A percentile compares a stretch with the other conserved stretches of the same genome.
phyloP scores from a whole-genome alignment of 2,797 vertebrate species.

The Paratrypauchen microcephalus region DNA sequence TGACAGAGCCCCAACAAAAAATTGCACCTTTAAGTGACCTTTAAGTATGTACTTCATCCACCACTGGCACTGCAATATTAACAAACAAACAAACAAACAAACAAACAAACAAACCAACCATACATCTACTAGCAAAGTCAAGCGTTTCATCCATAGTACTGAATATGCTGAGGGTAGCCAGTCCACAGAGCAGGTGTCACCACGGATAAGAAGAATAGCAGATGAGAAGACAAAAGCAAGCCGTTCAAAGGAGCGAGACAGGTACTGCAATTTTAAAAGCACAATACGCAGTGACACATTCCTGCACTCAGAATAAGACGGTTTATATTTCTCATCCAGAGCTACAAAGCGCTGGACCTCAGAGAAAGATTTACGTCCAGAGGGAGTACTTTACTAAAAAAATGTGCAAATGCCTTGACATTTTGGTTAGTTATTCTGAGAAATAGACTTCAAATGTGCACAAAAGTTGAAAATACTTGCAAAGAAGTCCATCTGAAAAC shows the following conservation, averaged over 20 bases:
- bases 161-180: background rate
- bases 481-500: background rate
- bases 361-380: conserved; percentile 1
- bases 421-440: conserved; percentile 3
- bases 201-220: background rate
- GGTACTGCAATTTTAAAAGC: background rate
- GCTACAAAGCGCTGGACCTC: background rate
- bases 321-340: background rate
- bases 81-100: conserved; percentile 24
- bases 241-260: conserved; percentile 7
- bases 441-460: conserved; percentile 3
- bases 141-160: background rate
- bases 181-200: background rate
- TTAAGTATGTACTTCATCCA: too few relatives aligned
- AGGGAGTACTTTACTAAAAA: conserved; percentile 3
- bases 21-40: too few relatives aligned
- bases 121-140: conserved; percentile 3
- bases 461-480: background rate
- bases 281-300: conserved; percentile 8
- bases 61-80: background rate
- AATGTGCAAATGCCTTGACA: conserved; percentile 4
- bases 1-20: too few relatives aligned
- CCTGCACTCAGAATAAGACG: conserved; percentile 2
- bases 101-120: conserved; percentile 14
- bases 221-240: background rate